Base-by-base conservation (phyloP, 1,140 invertebrate genomes). In the Planococcus citri region DNA sequence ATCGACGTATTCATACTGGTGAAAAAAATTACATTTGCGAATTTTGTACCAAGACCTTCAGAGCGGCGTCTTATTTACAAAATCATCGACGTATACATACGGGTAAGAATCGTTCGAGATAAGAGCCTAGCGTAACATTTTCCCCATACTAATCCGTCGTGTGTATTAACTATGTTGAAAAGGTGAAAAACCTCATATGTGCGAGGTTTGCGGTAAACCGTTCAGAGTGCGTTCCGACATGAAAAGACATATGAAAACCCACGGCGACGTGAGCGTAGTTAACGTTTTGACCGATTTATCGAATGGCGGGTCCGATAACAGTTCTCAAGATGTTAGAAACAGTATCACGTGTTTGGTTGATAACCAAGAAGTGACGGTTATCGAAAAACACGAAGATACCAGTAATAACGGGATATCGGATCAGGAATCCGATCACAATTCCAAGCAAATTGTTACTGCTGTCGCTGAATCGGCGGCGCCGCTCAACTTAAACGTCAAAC, bases 61-160 rank as follows among this genome's bases (percentile, higher is more conserved):
- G 91, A 24, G 90, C 91, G 0, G 91, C 89, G 67, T 90, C 88
- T 1, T 93, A 94, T 78, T 77, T 92, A 3, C 86, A 91, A 72
- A 90, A 87, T 76, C 94, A 97, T 78, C 84, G 91, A 71, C 83
- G 94, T 70, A 95, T 96, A 60, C 95, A 98, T 76, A 97, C 92
- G 22, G 88, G 87, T 86, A 51, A n/a, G n/a, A n/a, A n/a, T 74
- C 41, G 41, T 51, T 9, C 41, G 41, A 3, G 29, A n/a, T n/a
- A n/a, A n/a, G n/a, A n/a, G n/a, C n/a, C 29, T 33, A 33, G 29
- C 29, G 29, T 33, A 33, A 33, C n/a, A n/a, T 33, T 33, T 33
- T 33, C 29, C 4, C 12, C 12, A 3, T 33, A 33, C 29, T 3
- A 6, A 12, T 33, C 12, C 29, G n/a, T n/a, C n/a, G 33, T 37